A percentile compares a stretch with the other conserved stretches of the same genome.
These are phyloP conservation scores for Pseudomugil gertrudae DNA, from an alignment of 2,797 vertebrate species.

Conservation along the genomic window DNA sequence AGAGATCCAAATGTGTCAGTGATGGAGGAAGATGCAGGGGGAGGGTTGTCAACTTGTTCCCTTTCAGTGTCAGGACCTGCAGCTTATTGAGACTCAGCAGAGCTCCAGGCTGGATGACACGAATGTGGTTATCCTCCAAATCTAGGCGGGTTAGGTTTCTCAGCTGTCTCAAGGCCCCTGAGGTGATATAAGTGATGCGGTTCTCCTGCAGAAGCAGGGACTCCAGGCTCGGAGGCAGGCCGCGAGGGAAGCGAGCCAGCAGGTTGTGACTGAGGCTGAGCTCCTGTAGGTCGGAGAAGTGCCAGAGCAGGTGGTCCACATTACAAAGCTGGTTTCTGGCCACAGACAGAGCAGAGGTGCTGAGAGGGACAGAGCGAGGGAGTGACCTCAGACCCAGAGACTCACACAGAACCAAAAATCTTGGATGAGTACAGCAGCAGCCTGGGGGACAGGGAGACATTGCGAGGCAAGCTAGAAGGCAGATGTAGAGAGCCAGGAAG, in stretches of 20 bases:
- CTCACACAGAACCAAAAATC: slow-evolving; percentile 81
- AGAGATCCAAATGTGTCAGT: slow-evolving; percentile 80
- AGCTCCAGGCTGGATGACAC: slow-evolving; percentile 80
- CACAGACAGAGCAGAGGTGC: slow-evolving; percentile 78
- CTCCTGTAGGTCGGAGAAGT: slow-evolving; percentile 79
- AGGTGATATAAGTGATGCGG: slow-evolving; percentile 83
- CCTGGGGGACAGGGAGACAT: slow-evolving; percentile 75
- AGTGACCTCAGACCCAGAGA: slow-evolving; percentile 81
- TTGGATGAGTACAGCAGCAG: slow-evolving; percentile 80
- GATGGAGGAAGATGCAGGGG: slow-evolving; percentile 77
- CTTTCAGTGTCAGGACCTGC: slow-evolving; percentile 76
- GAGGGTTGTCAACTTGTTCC: slow-evolving; percentile 77
- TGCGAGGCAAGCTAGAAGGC: slow-evolving; percentile 53
- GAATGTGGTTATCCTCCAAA: slow-evolving; percentile 82
- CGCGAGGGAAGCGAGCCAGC: slow-evolving; percentile 79
- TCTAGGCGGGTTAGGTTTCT: slow-evolving; percentile 82
- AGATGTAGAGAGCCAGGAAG: slow-evolving; percentile 72
- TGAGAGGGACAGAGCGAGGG: slow-evolving; percentile 78
- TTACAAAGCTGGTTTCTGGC: slow-evolving; percentile 83
- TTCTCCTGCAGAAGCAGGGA: slow-evolving; percentile 83
- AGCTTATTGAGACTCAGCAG: slow-evolving; percentile 74
- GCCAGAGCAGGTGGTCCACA: slow-evolving; percentile 78
- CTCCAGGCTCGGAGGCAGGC: slow-evolving; percentile 82
- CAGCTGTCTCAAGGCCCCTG: slow-evolving; percentile 74
- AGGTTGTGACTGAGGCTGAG: slow-evolving; percentile 84